phyloP scores from a whole-genome alignment of 2,797 vertebrate genomes.

The Euphonia xanthogaster region DNA sequence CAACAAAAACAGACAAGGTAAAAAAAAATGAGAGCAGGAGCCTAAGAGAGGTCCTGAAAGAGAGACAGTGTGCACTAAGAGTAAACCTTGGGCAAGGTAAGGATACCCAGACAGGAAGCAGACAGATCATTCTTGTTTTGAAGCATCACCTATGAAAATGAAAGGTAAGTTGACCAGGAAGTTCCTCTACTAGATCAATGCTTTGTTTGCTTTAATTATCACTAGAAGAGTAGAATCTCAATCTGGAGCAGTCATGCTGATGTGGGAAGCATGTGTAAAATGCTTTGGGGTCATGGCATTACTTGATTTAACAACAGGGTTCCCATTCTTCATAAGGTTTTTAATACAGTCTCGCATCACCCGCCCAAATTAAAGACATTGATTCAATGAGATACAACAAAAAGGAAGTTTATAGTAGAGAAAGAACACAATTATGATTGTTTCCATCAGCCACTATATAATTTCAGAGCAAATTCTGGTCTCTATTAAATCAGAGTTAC shows the following conservation, averaged over 20 bases:
- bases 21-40: background rate
- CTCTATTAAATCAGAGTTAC: background rate
- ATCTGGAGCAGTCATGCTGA: accelerated
- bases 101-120: background rate
- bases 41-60: background rate
- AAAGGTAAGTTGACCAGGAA: background rate
- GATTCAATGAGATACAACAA: background rate
- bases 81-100: background rate
- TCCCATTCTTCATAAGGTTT: background rate
- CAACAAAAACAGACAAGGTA: background rate
- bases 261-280: background rate
- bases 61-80: background rate
- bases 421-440: background rate
- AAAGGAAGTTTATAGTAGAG: background rate
- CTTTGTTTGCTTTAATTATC: background rate
- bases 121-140: background rate
- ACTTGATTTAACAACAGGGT: background rate
- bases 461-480: background rate
- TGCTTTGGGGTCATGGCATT: background rate
- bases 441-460: background rate
- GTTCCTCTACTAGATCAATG: background rate
- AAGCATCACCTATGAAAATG: background rate
- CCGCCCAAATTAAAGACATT: background rate
- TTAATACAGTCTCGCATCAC: background rate
- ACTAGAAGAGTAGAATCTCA: background rate